Percentiles rank a stretch among this genome's conserved stretches.
Conservation (phyloP, 2,113 vertebrate genomes). For the Tonatia bakeri region DNA sequence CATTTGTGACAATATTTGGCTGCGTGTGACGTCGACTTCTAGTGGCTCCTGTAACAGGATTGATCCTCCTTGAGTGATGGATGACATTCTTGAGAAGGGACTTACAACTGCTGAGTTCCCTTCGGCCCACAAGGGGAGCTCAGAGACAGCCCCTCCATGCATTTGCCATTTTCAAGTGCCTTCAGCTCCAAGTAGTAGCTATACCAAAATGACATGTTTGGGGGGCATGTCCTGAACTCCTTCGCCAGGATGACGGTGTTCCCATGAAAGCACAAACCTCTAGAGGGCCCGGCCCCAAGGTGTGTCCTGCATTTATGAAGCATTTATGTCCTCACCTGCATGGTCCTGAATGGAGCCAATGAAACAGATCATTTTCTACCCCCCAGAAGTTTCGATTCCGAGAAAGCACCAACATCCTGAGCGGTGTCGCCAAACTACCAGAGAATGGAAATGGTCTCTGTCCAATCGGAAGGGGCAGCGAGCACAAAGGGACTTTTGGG, state of each 20-base stretch:
- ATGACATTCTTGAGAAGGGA: background rate
- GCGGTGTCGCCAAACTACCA: too few species aligned
- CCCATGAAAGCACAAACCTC: background rate
- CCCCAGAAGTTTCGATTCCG: background rate
- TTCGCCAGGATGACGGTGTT: background rate
- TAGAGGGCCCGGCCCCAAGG: background rate
- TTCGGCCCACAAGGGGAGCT: background rate
- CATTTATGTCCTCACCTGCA: background rate
- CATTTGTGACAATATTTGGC: background rate
- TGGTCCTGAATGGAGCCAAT: background rate
- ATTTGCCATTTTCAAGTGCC: background rate
- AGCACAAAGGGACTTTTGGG: background rate
- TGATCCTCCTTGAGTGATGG: background rate
- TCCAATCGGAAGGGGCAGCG: background rate
- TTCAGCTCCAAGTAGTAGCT: background rate
- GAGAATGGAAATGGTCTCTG: background rate
- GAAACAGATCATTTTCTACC: background rate
- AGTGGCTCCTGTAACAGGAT: background rate
- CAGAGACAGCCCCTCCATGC: background rate
- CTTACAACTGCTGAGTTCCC: background rate
- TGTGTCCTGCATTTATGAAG: background rate
- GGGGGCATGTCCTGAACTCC: background rate
- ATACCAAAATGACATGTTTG: background rate
- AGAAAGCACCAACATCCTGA: background rate
- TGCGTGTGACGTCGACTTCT: background rate